Base-by-base conservation (phyloP, 2,113 vertebrate genomes). In the Lamprologus speciosus region DNA sequence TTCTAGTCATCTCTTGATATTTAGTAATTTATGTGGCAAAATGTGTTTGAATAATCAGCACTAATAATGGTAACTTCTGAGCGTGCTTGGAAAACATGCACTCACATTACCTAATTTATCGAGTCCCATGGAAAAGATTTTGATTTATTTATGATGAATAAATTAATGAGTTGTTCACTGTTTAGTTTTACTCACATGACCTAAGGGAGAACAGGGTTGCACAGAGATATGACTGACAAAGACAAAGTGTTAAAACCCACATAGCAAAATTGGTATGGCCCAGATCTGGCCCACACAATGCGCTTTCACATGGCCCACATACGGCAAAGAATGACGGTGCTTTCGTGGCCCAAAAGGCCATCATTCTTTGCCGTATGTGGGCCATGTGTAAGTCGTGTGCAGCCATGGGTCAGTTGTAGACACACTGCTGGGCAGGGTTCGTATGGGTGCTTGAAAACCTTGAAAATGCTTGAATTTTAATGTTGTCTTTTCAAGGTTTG, bases 331-430 rank as follows among this genome's bases (percentile, higher is more conserved):
- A 31, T 58, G 57, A 28, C 1, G 4, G 54, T 4, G 1, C 12
- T 26, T 57, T 57, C 12, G 31, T 31, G 31, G 31, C 7, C 55
- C 55, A 57, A 57, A 58, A 0, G 23, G 55, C 23, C 4, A 0
- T 16, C 13, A 57, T 28, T 58, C 13, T 58, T 58, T 55, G 53
- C 1, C 0, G 55, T 28, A 58, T 0, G 1, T 58, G 55, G 23
- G 23, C 3, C 55, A 58, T 58, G 55, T 58, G 26, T 0, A 58
- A 31, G 8, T 58, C 0, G 1, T 58, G 8, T 58, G 26, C 26
- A 58, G 55, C 55, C 55, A 58, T 28, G 26, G 26, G 55, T 0
- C 55, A 58, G 55, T 0, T 58, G 26, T 0, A 28, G 26, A 28
- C 55, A 28, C 55, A 58, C 5, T 58, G 26, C 26, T 58, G n/a